These are phyloP conservation scores for Lypha dubia DNA, from an alignment of 2,888 invertebrate species.

Conservation along the genomic window DNA sequence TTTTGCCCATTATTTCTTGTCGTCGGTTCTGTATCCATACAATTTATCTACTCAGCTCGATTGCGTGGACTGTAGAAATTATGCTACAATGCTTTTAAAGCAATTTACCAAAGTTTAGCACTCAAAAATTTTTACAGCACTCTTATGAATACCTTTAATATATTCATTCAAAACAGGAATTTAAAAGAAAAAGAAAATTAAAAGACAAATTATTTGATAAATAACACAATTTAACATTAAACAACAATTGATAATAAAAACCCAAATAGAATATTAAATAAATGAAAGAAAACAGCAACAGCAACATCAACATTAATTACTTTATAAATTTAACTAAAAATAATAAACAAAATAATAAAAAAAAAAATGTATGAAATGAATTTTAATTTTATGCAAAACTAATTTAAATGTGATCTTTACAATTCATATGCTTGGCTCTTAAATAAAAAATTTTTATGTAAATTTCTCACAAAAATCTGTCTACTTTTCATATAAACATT, in stretches of 20 bases:
- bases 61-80: no score
- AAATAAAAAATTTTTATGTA: no score
- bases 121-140: not conserved
- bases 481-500: no score
- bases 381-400: not conserved
- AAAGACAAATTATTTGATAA: not conserved
- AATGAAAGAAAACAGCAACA: not conserved
- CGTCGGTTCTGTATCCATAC: no score
- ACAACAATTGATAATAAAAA: conserved; percentile 41
- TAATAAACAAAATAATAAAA: conserved; percentile 12
- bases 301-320: conserved; percentile 65
- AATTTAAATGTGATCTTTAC: no score
- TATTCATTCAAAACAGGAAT: conserved; percentile 51
- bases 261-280: conserved; percentile 37
- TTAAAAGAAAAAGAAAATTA: conserved; percentile 28
- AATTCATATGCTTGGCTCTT: no score
- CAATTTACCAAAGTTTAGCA: no score
- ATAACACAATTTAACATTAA: not conserved
- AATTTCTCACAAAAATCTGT: no score
- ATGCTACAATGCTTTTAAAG: no score
- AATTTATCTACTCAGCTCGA: no score
- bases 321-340: conserved; percentile 67
- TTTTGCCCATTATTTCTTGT: no score
- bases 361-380: not conserved
- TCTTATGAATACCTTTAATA: conserved; percentile 7